Conservation (phyloP, 1,140 invertebrate genomes). For the Dysdera silvatica region DNA sequence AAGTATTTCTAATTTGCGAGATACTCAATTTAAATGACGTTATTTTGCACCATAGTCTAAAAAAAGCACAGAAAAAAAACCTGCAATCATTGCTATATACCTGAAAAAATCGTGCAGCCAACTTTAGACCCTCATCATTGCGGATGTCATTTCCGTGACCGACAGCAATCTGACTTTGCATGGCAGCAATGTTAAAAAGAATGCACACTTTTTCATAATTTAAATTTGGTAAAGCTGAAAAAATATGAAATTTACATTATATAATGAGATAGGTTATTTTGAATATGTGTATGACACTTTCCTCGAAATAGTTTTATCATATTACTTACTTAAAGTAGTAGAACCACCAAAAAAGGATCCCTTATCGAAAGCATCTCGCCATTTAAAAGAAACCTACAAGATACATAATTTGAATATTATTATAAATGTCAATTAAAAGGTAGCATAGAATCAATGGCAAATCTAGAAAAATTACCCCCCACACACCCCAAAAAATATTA, state of each 20-base stretch:
- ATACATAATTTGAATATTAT: neutral
- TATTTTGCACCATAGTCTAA: neutral
- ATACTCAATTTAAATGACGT: too few species aligned
- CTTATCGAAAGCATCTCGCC: conserved; percentile 99
- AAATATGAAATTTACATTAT: conserved; percentile 24
- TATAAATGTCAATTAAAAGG: neutral
- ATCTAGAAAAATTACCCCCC: neutral
- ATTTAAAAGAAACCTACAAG: conserved; percentile 91
- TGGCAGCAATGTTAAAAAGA: conserved; percentile 92
- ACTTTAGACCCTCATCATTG: conserved; percentile 87
- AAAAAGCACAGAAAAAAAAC: conserved; percentile 8
- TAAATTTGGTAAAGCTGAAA: conserved; percentile 53
- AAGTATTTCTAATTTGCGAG: too few species aligned
- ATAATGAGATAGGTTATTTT: neutral
- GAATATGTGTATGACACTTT: neutral
- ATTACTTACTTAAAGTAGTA: conserved; percentile 77
- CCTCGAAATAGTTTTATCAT: neutral
- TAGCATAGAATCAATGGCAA: neutral
- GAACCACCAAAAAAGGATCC: conserved; percentile 87
- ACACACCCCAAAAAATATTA: neutral
- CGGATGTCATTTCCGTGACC: conserved; percentile 62
- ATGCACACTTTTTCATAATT: conserved; percentile 91
- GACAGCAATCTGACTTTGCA: conserved; percentile 82
- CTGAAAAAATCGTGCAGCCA: conserved; percentile 85
- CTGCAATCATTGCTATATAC: conserved; percentile 45